These are phyloP conservation scores for Mormyrops attenuatus DNA, from an alignment of 2,797 vertebrate species.

Conservation along the genomic window DNA sequence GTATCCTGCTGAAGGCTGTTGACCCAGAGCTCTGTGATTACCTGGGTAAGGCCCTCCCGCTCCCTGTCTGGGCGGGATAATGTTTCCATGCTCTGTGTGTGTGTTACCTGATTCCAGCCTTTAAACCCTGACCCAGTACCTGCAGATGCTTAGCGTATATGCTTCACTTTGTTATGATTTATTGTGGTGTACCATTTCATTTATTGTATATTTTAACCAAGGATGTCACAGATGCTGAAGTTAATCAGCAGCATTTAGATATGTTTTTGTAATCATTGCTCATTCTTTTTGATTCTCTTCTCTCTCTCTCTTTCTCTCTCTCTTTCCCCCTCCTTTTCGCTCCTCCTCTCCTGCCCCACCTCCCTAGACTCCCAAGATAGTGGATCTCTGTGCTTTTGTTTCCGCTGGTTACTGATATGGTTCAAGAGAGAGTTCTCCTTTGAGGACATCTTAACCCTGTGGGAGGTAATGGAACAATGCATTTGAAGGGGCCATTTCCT, in stretches of 20 bases:
- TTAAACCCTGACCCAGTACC: background rate
- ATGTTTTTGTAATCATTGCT: background rate
- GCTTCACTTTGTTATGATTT: background rate
- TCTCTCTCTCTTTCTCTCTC: background rate
- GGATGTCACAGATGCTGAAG: background rate
- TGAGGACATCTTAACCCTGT: constrained; percentile 76
- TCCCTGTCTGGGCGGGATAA: background rate
- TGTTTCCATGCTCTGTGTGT: background rate
- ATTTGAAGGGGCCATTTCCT: background rate
- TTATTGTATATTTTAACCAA: background rate
- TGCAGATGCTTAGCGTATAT: background rate
- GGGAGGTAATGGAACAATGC: constrained; percentile 69
- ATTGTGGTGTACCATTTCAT: background rate
- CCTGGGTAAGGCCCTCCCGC: constrained; percentile 60
- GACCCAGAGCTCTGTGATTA: constrained; percentile 83
- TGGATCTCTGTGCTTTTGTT: constrained; percentile 84
- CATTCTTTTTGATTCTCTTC: background rate
- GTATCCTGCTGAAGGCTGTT: constrained; percentile 72
- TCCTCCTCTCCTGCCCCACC: background rate
- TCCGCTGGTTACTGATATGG: constrained; percentile 90
- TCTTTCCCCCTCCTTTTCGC: background rate
- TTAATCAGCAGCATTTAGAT: background rate
- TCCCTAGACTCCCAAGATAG: constrained; percentile 81
- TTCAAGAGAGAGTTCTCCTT: constrained; percentile 89
- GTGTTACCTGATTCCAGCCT: background rate